phyloP scores from a whole-genome alignment of 2,888 invertebrate genomes.

The Brenthis daphne region DNA sequence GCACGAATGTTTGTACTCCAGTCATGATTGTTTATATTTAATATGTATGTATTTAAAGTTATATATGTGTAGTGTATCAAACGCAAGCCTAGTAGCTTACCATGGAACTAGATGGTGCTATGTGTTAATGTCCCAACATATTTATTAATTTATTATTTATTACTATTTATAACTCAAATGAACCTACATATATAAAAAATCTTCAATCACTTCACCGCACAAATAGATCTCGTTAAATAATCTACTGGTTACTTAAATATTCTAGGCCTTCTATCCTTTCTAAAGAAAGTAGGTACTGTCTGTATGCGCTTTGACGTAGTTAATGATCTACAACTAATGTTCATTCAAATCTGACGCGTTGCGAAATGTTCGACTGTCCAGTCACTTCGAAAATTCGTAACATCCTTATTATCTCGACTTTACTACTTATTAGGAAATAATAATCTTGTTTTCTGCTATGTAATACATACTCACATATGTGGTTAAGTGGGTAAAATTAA shows the following conservation, averaged over 20 bases:
- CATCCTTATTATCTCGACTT: not conserved
- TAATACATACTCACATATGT: no score
- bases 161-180: no score
- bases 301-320: conserved; percentile 18
- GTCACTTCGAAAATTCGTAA: not conserved
- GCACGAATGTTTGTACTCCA: no score
- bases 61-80: no score
- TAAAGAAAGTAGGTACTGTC: conserved; percentile 15
- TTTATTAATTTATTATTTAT: no score
- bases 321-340: conserved; percentile 15
- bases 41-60: no score
- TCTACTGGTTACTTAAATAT: conserved; percentile 7
- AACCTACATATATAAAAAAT: no score
- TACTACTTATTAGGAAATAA: not conserved
- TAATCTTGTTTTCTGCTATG: not conserved
- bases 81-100: no score
- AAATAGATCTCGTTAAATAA: not conserved
- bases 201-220: not conserved
- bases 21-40: no score
- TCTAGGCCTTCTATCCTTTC: conserved; percentile 10
- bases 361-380: not conserved
- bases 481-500: no score
- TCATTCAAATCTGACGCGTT: conserved; percentile 12
- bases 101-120: no score
- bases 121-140: no score